Evolutionary conservation across 1,140 invertebrate species (phyloP), one percentile per base, ranked within the genome.

Genomic region (Berghia stephanieae): DNA sequence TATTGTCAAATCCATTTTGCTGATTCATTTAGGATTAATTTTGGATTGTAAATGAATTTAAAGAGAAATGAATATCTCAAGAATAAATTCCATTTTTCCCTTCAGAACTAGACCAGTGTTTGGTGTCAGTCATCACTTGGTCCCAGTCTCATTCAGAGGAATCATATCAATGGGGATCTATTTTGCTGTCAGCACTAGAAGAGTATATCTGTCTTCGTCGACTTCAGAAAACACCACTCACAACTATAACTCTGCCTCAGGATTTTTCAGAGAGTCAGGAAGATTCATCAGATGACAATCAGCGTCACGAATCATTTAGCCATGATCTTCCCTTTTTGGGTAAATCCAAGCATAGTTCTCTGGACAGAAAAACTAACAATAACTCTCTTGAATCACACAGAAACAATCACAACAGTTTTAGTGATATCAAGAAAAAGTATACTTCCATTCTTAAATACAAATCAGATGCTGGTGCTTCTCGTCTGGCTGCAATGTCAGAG

Each of bases 41-140:
- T 52, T 52, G 24, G 49, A 1, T 52, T 52, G 18, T 52, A 21
- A 21, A 42, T 63, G 21, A 31, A 10, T 77, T 24, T 21, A 40
- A n/a, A 8, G 44, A 52, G 18, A 52, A 1, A 52, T 52, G 31
- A 31, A 13, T 21, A 31, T 43, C 34, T 27, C 21, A 31, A n/a
- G 66, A 60, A 13, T 55, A n/a, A 49, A 55, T 27, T 71, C 1
- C 68, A 55, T 38, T 13, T 79, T 44, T 79, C 55, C 81, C 10
- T 49, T 34, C 78, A 87, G 86, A 85, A 55, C 68, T 84, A 13
- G 86, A 87, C 13, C 80, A 80, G 44, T 82, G 84, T 55, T 75
- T 86, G 71, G 67, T 88, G 60, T 83, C 84, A 3, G 69, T 88
- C 42, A 82, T 82, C 76, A 84, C 80, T 27, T 80, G 63, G 81